Evolutionary conservation across 1,140 invertebrate genomes (phyloP).

Genomic region (Nautilus pompilius): DNA sequence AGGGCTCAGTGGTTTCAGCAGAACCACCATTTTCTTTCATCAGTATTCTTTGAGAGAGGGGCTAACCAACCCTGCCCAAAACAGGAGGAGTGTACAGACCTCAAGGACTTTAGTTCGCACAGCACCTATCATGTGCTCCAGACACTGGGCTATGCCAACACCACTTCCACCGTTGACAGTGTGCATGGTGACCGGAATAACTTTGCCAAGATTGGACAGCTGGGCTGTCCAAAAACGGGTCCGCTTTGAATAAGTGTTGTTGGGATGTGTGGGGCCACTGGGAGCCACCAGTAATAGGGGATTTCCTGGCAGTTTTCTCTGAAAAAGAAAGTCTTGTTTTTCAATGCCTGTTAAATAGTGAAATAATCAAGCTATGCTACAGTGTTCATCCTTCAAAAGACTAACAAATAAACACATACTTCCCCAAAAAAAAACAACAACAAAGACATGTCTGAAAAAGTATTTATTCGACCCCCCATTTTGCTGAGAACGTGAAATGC

Average conservation of each 20-base stretch:
- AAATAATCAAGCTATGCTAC: not conserved
- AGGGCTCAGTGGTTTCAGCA: no score
- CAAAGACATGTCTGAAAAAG: no score
- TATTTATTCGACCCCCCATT: no score
- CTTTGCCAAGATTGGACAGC: conserved; percentile 67
- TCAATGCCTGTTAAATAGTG: not conserved
- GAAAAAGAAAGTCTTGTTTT: conserved; percentile 28
- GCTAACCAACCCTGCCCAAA: no score
- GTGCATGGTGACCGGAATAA: conserved; percentile 64
- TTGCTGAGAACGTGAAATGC: no score
- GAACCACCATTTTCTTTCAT: no score
- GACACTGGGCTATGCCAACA: conserved; percentile 53
- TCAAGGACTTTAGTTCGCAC: conserved; percentile 71
- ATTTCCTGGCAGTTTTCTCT: conserved; percentile 72
- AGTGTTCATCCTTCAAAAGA: no score
- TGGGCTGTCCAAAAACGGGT: conserved; percentile 70
- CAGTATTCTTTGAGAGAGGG: no score
- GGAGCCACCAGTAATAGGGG: conserved; percentile 71
- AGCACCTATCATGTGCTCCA: conserved; percentile 70
- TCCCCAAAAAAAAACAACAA: no score
- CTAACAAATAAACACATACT: no score
- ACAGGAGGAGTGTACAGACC: no score
- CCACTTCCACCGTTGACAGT: conserved; percentile 36
- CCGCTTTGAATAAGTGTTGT: conserved; percentile 59
- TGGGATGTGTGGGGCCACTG: conserved; percentile 58